A percentile compares a stretch with the other conserved stretches of the same genome.
phyloP scores from a whole-genome alignment of 2,888 invertebrate genomes.

The Hedya salicella region DNA sequence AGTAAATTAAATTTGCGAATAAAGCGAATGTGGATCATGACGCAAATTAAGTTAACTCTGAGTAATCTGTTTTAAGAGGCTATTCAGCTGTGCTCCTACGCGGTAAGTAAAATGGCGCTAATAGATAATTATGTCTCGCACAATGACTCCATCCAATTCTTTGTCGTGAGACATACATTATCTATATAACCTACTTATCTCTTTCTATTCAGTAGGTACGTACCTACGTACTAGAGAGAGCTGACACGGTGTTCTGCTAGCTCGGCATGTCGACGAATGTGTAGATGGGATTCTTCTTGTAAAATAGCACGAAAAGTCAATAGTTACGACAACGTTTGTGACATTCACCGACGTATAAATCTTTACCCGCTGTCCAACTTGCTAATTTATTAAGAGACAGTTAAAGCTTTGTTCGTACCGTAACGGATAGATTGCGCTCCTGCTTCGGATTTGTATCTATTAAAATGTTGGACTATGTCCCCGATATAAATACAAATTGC shows the following conservation, averaged over 20 bases:
- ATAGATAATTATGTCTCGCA: too few relatives aligned
- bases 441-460: not conserved
- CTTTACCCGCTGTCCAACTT: not conserved
- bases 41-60: conserved; percentile 21
- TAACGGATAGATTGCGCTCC: not conserved
- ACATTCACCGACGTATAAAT: not conserved
- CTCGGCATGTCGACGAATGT: too few relatives aligned
- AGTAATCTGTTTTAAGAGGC: conserved; percentile 11
- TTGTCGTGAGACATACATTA: too few relatives aligned
- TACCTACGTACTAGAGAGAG: too few relatives aligned
- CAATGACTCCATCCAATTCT: too few relatives aligned
- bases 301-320: too few relatives aligned
- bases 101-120: not conserved
- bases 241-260: too few relatives aligned
- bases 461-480: conserved; percentile 19
- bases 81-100: not conserved
- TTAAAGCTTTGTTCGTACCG: not conserved
- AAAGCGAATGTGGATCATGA: conserved; percentile 15
- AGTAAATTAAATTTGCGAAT: conserved; percentile 27
- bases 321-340: not conserved
- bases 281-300: too few relatives aligned
- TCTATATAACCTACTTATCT: too few relatives aligned
- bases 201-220: too few relatives aligned
- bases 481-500: conserved; percentile 35
- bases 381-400: conserved; percentile 2